These are phyloP conservation scores for Luffia ferchaultella DNA, from an alignment of 2,888 invertebrate genomes.

Conservation along the genomic window DNA sequence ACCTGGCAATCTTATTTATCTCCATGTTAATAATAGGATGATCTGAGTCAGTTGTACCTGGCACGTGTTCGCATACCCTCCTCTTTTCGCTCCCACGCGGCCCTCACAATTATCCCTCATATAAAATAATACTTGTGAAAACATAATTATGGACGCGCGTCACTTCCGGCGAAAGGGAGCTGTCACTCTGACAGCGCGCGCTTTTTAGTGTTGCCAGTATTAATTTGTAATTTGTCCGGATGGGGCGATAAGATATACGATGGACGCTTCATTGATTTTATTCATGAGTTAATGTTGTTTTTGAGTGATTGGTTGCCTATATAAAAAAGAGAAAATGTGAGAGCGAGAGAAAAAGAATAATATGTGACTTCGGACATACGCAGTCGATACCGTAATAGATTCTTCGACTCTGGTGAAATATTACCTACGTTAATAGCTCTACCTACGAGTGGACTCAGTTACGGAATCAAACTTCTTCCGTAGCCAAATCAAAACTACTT, in stretches of 20 bases:
- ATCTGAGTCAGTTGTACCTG: neutral
- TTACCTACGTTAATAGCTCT: neutral
- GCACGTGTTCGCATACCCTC: conserved; percentile 1
- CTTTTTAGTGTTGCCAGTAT: conserved; percentile 47
- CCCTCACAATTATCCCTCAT: conserved; percentile 34
- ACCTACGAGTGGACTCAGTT: too few relatives aligned
- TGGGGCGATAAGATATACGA: conserved; percentile 43
- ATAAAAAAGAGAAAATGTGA: too few relatives aligned
- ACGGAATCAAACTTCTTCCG: too few relatives aligned
- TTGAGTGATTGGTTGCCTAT: neutral
- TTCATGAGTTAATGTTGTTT: conserved; percentile 27
- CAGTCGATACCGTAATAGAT: neutral
- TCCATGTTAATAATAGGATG: neutral
- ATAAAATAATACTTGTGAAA: conserved; percentile 36
- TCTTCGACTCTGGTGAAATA: neutral
- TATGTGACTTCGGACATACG: neutral
- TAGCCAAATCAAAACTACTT: too few relatives aligned
- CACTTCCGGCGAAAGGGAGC: conserved; percentile 46
- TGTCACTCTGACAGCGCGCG: conserved; percentile 44
- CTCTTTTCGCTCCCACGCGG: conserved; percentile 42
- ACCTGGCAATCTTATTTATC: neutral
- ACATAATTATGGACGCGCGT: conserved; percentile 51
- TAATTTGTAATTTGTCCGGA: conserved; percentile 62
- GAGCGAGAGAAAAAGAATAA: neutral
- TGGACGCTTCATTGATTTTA: conserved; percentile 60